Conservation (phyloP, 2,888 invertebrate species). For the Archaeoteleia sp. region DNA sequence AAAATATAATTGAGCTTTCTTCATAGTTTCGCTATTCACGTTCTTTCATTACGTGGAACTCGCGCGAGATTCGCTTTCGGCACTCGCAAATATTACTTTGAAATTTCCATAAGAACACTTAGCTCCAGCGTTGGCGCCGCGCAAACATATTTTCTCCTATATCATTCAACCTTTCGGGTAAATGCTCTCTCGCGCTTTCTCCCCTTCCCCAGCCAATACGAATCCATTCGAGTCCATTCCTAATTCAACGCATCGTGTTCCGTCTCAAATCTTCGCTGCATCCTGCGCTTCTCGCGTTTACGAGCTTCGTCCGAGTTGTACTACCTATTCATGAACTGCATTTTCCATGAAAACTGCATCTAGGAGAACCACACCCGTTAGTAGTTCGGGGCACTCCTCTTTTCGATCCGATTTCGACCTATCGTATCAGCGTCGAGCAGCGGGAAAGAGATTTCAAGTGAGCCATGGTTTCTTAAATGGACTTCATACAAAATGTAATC, state of each 20-base stretch:
- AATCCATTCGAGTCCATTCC: conserved; percentile 63
- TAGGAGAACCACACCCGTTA: conserved; percentile 56
- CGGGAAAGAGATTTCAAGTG: conserved; percentile 33
- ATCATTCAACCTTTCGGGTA: conserved; percentile 60
- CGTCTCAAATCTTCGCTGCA: conserved; percentile 42
- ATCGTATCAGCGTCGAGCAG: conserved; percentile 14
- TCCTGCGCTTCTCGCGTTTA: conserved; percentile 48
- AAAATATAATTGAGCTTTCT: conserved; percentile 61
- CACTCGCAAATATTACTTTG: conserved; percentile 62
- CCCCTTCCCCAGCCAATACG: conserved; percentile 54
- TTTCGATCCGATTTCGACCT: conserved; percentile 37
- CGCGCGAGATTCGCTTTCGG: conserved; percentile 36
- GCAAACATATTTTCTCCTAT: conserved; percentile 66
- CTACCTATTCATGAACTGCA: conserved; percentile 62
- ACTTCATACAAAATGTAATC: conserved; percentile 37
- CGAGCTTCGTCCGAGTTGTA: conserved; percentile 56
- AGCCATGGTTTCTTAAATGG: conserved; percentile 39
- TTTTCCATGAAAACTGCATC: conserved; percentile 62
- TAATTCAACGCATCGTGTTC: conserved; percentile 64
- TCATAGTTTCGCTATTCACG: conserved; percentile 56
- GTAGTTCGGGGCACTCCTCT: conserved; percentile 48
- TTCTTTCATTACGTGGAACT: conserved; percentile 64
- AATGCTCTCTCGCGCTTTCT: conserved; percentile 43
- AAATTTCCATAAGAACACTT: conserved; percentile 69
- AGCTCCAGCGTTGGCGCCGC: conserved; percentile 40